Conservation (phyloP, 2,797 vertebrate genomes). For the Microctenopoma steveboyesi region DNA sequence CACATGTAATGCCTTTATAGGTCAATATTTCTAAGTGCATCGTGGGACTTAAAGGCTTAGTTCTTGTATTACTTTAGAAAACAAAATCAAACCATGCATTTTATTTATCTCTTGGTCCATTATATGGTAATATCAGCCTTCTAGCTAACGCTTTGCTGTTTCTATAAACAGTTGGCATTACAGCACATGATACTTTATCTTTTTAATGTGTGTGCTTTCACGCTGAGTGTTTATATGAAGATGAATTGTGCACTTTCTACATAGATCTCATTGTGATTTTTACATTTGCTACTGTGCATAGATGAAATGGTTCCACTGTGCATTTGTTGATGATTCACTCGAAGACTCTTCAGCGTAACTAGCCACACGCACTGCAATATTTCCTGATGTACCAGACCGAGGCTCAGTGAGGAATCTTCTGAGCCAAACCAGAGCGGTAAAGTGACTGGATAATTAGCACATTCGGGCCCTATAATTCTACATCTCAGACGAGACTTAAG, state of each 20-base stretch:
- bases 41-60: not conserved
- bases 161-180: not conserved
- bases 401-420: constrained; percentile 28
- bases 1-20: constrained; percentile 1
- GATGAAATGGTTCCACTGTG: constrained; percentile 35
- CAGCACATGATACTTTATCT: not conserved
- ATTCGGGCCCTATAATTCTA: constrained; percentile 56
- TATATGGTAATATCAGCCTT: constrained; percentile 7
- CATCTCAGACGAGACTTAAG: constrained; percentile 56
- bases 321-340: constrained; percentile 44
- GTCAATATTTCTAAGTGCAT: no score
- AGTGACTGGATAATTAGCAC: constrained; percentile 68
- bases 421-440: constrained; percentile 42
- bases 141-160: not conserved
- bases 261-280: constrained; percentile 34
- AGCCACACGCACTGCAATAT: constrained; percentile 38
- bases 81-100: not conserved
- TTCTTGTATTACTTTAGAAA: not conserved
- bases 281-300: constrained; percentile 40
- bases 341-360: constrained; percentile 49
- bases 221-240: constrained; percentile 4
- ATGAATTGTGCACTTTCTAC: constrained; percentile 21
- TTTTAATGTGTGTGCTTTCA: constrained; percentile 10
- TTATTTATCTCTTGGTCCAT: constrained; percentile 1
- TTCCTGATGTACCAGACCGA: constrained; percentile 16